phyloP scores from a whole-genome alignment of 2,888 invertebrate species.

The Ophioninae sp. region DNA sequence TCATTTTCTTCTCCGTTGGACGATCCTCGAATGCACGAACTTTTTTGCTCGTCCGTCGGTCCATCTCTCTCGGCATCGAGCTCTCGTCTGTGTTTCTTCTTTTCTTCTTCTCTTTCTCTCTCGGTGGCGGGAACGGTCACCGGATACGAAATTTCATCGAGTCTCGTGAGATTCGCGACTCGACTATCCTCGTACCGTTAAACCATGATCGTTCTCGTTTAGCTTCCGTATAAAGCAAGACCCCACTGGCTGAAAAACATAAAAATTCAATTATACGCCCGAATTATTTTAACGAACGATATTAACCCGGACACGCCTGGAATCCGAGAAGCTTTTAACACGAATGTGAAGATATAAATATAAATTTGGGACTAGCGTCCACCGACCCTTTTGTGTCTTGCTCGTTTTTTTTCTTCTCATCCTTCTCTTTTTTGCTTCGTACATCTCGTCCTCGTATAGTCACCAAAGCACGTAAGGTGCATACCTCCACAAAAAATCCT shows the following conservation, averaged over 20 bases:
- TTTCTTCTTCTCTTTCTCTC: constrained; percentile 14
- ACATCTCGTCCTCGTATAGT: constrained; percentile 11
- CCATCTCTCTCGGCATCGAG: not conserved
- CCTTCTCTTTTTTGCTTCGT: not conserved
- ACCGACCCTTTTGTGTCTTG: constrained; percentile 58
- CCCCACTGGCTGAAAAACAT: not conserved
- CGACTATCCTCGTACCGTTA: not conserved
- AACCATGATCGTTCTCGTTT: not conserved
- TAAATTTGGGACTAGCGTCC: constrained; percentile 39
- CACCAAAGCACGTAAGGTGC: constrained; percentile 42
- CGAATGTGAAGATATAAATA: not conserved
- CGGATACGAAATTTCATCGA: constrained; percentile 10
- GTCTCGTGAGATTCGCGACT: not conserved
- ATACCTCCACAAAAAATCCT: constrained; percentile 40
- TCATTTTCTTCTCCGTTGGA: constrained; percentile 62
- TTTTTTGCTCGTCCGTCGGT: constrained; percentile 48
- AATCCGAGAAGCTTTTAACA: constrained; percentile 46
- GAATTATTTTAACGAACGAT: constrained; percentile 55
- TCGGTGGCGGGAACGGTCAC: not conserved
- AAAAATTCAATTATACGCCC: constrained; percentile 56
- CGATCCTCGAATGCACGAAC: constrained; percentile 51
- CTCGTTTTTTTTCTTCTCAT: constrained; percentile 30
- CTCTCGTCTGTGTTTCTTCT: not conserved
- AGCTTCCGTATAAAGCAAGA: not conserved
- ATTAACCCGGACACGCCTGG: constrained; percentile 21